phyloP scores from a whole-genome alignment of 2,888 invertebrate genomes.

The Dugesia japonica region DNA sequence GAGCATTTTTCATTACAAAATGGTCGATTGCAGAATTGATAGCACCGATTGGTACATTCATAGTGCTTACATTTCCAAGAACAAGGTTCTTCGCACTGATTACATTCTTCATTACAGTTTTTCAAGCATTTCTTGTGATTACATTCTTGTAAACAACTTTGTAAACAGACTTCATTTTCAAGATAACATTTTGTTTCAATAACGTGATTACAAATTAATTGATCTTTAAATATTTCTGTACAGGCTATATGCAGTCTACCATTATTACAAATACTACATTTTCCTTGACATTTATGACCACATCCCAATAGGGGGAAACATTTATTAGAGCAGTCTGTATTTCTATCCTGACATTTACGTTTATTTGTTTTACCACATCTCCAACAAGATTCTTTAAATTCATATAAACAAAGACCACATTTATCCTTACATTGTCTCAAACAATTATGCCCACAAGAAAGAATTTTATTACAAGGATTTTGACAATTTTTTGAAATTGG shows the following conservation, averaged over 20 bases:
- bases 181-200: constrained; percentile 23
- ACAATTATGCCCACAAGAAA: not conserved
- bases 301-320: not conserved
- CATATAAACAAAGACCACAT: not conserved
- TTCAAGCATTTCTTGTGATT: not conserved
- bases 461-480: not conserved
- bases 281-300: not conserved
- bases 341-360: not conserved
- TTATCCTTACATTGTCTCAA: not conserved
- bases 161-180: not conserved
- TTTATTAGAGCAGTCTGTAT: not conserved
- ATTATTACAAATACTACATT: not conserved
- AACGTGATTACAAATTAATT: constrained; percentile 38
- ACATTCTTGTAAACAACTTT: not conserved
- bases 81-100: not conserved
- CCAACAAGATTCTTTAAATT: too few relatives aligned
- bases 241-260: not conserved
- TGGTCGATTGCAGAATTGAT: not conserved
- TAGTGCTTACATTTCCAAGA: not conserved
- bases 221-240: not conserved
- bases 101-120: not conserved
- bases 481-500: constrained; percentile 30
- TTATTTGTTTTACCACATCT: not conserved
- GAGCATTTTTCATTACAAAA: constrained; percentile 12
- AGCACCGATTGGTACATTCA: not conserved